Evolutionary conservation across 64 coral and sea anemone species (phyloP), one percentile per base, ranked within the genome.

Genomic region (Dendrophyllia cribrosa): DNA sequence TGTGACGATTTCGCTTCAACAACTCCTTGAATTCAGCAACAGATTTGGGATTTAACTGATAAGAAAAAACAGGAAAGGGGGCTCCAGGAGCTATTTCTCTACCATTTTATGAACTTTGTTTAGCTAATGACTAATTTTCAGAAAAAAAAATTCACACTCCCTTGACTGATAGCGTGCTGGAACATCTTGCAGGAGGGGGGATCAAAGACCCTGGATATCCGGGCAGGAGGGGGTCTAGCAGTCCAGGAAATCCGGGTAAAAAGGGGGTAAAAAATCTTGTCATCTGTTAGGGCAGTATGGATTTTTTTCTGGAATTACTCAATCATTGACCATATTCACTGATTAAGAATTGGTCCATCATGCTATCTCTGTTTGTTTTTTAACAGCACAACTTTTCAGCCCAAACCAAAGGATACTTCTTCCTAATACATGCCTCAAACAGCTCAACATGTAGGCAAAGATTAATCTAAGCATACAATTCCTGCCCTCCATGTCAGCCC

Each of bases 31-130:
- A 78, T 11, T 89, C 6, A 65, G 58, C 60, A 50, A 79, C 74
- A 78, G 74, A 66, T 77, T 47, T 89, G 55, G 74, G 74, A 65
- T 79, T 89, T 65, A 89, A 8, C 74, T 88, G 55, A 75, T 73
- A 86, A 49, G 22, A 67, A 86, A 86, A 47, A 86, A 43, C 15
- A 82, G 50, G 14, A 14, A 82, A 26, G 75, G 45, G 34, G 34
- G 34, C 34, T 34, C 34, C 34, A 34, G 24, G 45, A 47, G 45
- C 75, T 77, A 51, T 49, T 77, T 46, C 1, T 77, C 45, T 77
- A 77, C 75, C 75, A 77, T 77, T 77, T 77, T 10, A 77, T 77
- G 45, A 77, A 77, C 23, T 77, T 77, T 77, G 47, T 77, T 77
- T 77, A 49, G 75, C 75, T 77, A 34, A 48, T 34, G 23, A 34